Evolutionary conservation across 2,113 vertebrate genomes (phyloP).

Genomic region (Gasterosteus aculeatus): DNA sequence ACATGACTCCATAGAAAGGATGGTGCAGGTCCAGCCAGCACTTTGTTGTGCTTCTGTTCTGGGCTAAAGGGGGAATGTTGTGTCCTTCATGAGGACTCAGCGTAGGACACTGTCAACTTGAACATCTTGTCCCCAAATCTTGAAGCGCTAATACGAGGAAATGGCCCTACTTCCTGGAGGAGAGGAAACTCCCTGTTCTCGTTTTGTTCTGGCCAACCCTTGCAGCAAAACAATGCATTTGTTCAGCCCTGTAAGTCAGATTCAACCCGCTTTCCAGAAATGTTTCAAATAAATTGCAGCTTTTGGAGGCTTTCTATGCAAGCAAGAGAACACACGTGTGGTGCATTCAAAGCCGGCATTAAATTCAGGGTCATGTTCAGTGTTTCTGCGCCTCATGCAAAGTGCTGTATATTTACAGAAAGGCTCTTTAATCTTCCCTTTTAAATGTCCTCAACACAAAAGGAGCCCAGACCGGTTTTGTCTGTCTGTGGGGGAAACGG

Average conservation of each 20-base stretch:
- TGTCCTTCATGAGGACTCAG: neutral
- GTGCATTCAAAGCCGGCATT: slow-evolving; percentile 37
- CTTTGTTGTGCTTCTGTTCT: neutral
- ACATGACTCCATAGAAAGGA: neutral
- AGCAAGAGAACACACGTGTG: slow-evolving; percentile 27
- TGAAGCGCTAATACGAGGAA: slow-evolving; percentile 49
- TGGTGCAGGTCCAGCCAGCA: neutral
- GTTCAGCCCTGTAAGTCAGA: slow-evolving; percentile 65
- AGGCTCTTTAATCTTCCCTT: slow-evolving; percentile 48
- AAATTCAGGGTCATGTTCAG: slow-evolving; percentile 34
- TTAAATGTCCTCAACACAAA: slow-evolving; percentile 48
- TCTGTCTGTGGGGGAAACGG: slow-evolving; percentile 56
- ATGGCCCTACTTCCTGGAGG: slow-evolving; percentile 61
- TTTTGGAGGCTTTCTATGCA: slow-evolving; percentile 18
- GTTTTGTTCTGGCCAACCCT: slow-evolving; percentile 53
- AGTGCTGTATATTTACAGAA: slow-evolving; percentile 49
- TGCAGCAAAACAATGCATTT: slow-evolving; percentile 71
- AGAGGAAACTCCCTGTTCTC: slow-evolving; percentile 73
- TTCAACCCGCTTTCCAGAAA: slow-evolving; percentile 48
- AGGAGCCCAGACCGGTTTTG: slow-evolving; percentile 53
- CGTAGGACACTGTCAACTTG: neutral
- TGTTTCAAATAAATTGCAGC: slow-evolving; percentile 34
- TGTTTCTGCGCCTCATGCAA: slow-evolving; percentile 44
- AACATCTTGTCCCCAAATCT: slow-evolving; percentile 54
- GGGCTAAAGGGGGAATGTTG: neutral